phyloP scores from a whole-genome alignment of 2,888 invertebrate genomes.

The Cremastinae sp. region DNA sequence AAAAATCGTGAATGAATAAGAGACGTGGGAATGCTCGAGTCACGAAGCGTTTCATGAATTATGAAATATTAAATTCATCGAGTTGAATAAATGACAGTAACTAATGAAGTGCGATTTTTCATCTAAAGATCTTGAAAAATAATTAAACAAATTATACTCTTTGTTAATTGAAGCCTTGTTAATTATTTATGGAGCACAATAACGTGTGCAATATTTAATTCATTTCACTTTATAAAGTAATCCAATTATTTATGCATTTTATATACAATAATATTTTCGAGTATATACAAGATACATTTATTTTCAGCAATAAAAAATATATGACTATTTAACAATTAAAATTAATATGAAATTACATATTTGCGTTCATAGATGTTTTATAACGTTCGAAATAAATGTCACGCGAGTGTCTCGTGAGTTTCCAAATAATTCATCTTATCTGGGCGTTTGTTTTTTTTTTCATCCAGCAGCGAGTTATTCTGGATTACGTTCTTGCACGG shows the following conservation, averaged over 20 bases:
- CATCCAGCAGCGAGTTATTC: not conserved
- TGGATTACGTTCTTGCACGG: not conserved
- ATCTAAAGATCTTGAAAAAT: not conserved
- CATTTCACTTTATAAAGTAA: too few species aligned
- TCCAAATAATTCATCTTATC: constrained; percentile 53
- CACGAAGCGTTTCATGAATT: constrained; percentile 33
- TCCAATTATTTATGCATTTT: too few species aligned
- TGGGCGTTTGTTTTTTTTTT: constrained; percentile 9
- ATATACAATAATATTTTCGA: too few species aligned
- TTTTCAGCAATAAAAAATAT: too few species aligned
- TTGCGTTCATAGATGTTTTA: too few species aligned
- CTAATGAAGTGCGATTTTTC: constrained; percentile 6
- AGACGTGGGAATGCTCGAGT: constrained; percentile 51
- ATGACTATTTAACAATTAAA: too few species aligned
- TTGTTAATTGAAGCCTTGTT: too few species aligned
- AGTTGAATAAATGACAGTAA: constrained; percentile 4
- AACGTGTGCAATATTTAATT: too few species aligned
- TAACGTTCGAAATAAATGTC: not conserved
- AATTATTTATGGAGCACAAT: too few species aligned
- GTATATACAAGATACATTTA: too few species aligned
- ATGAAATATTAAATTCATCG: constrained; percentile 2
- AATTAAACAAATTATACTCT: too few species aligned
- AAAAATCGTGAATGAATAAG: constrained; percentile 17
- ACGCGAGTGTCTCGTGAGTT: constrained; percentile 37
- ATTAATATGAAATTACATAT: too few species aligned